These are phyloP conservation scores for Hyperoplus immaculatus DNA, from an alignment of 2,797 vertebrate genomes.

Conservation along the genomic window DNA sequence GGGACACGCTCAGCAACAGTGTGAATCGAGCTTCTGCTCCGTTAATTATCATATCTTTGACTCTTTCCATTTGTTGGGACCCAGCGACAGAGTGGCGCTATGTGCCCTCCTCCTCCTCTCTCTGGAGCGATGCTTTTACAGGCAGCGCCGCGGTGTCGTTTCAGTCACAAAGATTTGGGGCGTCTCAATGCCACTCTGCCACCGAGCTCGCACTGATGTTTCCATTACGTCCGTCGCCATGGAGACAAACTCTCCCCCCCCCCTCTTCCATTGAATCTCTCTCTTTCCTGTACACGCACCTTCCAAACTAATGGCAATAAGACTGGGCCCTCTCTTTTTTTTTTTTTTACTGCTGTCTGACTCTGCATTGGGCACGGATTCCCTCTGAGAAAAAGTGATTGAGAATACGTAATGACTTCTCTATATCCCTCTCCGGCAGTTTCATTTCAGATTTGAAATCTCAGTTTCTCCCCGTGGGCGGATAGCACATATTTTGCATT, in stretches of 20 bases:
- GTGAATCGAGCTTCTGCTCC: conserved; percentile 28
- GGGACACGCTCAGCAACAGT: conserved; percentile 6
- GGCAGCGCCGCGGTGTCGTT: conserved; percentile 27
- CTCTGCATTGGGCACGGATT: conserved; percentile 9
- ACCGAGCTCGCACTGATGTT: conserved; percentile 65
- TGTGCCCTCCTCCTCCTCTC: conserved; percentile 11
- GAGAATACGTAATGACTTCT: conserved; percentile 57
- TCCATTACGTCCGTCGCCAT: conserved; percentile 74
- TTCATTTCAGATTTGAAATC: conserved; percentile 61
- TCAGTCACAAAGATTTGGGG: conserved; percentile 57
- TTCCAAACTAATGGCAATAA: conserved; percentile 30
- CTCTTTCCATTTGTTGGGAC: conserved; percentile 4
- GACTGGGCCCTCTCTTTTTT: neutral
- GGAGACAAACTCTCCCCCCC: conserved; percentile 67
- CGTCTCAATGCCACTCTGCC: conserved; percentile 46
- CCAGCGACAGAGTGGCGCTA: conserved; percentile 29
- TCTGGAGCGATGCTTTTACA: conserved; percentile 54
- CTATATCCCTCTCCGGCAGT: conserved; percentile 55
- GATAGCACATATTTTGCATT: conserved; percentile 41
- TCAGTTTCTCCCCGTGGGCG: conserved; percentile 13
- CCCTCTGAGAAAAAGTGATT: conserved; percentile 44
- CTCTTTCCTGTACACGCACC: conserved; percentile 30
- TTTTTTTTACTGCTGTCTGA: conserved; percentile 16
- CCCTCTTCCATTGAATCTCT: conserved; percentile 49
- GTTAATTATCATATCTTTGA: conserved; percentile 33